Conservation (phyloP, 2,797 vertebrate genomes). For the Allobates femoralis region DNA sequence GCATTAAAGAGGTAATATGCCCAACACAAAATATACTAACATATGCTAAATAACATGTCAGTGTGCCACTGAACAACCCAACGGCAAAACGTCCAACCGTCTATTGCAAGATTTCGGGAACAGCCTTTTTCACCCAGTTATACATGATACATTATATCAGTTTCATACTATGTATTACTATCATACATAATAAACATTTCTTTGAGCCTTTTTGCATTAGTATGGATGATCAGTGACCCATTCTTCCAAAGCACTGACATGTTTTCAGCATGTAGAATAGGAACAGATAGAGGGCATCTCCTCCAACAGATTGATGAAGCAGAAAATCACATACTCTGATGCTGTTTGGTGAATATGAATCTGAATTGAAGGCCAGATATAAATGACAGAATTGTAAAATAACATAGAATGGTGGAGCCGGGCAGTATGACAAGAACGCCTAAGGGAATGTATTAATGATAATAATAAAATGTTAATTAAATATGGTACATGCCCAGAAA, state of each 20-base stretch:
- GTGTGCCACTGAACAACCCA: no score
- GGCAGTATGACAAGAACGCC: constrained; percentile 23
- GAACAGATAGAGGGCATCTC: constrained; percentile 5
- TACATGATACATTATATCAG: background rate
- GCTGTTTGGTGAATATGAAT: constrained; percentile 9
- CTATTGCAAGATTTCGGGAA: no score
- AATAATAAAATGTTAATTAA: constrained; percentile 47
- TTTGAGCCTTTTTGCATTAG: background rate
- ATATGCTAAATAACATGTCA: no score
- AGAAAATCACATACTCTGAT: constrained; percentile 41
- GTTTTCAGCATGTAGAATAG: constrained; percentile 17
- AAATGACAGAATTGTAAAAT: constrained; percentile 39
- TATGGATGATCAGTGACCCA: constrained; percentile 27
- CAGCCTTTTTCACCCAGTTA: no score
- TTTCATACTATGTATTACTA: background rate
- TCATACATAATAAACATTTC: constrained; percentile 9
- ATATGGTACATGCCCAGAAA: constrained; percentile 29
- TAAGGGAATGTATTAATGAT: constrained; percentile 41
- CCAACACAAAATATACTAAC: no score
- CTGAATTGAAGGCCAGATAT: constrained; percentile 19
- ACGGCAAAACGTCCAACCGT: no score
- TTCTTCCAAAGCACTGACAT: constrained; percentile 1
- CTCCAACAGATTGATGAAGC: constrained; percentile 28
- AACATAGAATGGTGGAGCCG: constrained; percentile 19
- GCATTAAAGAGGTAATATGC: no score